These are phyloP conservation scores for Choristoneura fumiferana DNA, from an alignment of 1,140 invertebrate species.

Conservation along the genomic window DNA sequence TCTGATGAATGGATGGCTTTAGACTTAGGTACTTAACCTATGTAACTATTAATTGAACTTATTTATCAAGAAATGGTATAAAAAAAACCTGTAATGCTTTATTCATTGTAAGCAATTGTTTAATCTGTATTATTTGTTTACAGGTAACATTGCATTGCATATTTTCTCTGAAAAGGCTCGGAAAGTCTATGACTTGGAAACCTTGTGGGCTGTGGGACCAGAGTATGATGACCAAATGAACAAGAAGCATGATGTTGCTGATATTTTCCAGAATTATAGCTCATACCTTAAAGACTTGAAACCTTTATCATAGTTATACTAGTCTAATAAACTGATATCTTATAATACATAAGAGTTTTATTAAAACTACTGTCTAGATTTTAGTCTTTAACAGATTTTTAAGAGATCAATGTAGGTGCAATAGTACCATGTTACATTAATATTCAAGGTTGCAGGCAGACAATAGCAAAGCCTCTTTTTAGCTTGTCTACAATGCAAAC, in stretches of 20 bases:
- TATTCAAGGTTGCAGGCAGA: no score
- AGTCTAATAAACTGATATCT: constrained; percentile 15
- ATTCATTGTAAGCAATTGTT: no score
- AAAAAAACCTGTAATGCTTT: no score
- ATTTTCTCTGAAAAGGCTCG: constrained; percentile 87
- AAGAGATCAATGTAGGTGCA: no score
- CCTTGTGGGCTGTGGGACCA: constrained; percentile 91
- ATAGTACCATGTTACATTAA: no score
- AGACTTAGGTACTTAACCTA: constrained; percentile 86
- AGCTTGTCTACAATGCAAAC: no score
- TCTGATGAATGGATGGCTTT: constrained; percentile 92
- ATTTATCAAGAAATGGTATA: background rate
- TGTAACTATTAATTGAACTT: background rate
- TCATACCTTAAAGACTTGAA: constrained; percentile 80
- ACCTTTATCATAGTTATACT: constrained; percentile 58
- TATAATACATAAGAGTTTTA: no score
- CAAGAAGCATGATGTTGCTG: constrained; percentile 78
- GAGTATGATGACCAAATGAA: constrained; percentile 87
- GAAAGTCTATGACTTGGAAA: constrained; percentile 91
- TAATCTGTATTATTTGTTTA: no score
- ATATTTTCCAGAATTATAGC: constrained; percentile 82
- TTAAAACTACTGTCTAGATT: no score
- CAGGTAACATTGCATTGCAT: constrained; percentile 94
- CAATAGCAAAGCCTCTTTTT: no score
- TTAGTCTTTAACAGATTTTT: no score